A percentile compares a stretch with the other conserved stretches of the same genome.
Evolutionary conservation across 2,113 vertebrate species (phyloP).

Genomic region (Hemicordylus capensis): DNA sequence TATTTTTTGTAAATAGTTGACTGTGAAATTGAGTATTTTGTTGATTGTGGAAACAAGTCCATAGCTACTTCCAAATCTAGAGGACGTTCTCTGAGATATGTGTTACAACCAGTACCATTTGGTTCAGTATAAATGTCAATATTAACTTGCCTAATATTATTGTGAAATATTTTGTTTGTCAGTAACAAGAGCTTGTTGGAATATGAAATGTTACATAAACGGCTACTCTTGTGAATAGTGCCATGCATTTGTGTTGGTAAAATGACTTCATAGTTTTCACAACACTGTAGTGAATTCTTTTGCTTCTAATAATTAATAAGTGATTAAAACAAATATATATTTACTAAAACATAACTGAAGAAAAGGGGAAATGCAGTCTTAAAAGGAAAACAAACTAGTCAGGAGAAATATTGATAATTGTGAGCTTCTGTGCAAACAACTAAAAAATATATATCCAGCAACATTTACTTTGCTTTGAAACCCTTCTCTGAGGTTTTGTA

Average conservation of each 20-base stretch:
- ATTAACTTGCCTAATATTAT: slow-evolving; percentile 27
- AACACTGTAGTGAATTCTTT: background rate
- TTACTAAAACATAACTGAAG: background rate
- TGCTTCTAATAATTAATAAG: background rate
- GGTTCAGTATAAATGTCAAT: slow-evolving; percentile 18
- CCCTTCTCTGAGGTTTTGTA: background rate
- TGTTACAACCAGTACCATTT: slow-evolving; percentile 15
- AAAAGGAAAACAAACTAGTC: background rate
- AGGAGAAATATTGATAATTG: background rate
- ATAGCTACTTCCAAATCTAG: slow-evolving; percentile 15
- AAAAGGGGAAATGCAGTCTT: background rate
- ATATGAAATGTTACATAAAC: background rate
- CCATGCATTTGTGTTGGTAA: background rate
- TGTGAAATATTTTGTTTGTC: slow-evolving; percentile 42
- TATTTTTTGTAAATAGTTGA: background rate
- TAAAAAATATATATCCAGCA: too few relatives aligned
- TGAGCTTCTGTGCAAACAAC: background rate
- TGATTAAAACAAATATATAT: background rate
- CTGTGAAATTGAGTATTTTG: too few relatives aligned
- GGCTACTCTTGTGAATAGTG: background rate
- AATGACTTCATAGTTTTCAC: background rate
- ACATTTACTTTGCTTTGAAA: too few relatives aligned
- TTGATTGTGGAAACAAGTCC: slow-evolving; percentile 18
- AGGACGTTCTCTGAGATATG: slow-evolving; percentile 1
- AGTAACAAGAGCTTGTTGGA: slow-evolving; percentile 36